Conservation (phyloP, 2,113 vertebrate species). For the Tretioscincus oriximinensis region DNA sequence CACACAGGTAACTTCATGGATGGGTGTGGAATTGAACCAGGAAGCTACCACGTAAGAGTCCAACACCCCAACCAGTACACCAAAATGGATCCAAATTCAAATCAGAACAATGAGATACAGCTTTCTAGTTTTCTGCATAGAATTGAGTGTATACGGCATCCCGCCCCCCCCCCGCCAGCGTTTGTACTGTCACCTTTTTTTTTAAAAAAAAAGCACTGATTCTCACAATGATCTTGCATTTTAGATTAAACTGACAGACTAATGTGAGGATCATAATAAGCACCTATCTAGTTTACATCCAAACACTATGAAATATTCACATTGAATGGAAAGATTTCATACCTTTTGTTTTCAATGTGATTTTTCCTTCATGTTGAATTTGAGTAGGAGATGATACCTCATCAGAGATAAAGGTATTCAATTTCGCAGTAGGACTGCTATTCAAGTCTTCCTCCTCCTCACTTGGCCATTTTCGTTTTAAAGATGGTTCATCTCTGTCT, state of each 20-base stretch:
- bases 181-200: too few relatives aligned
- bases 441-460: conserved; percentile 48
- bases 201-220: too few relatives aligned
- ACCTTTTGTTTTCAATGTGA: conserved; percentile 29
- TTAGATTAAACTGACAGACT: not conserved
- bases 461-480: conserved; percentile 79
- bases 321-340: not conserved
- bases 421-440: conserved; percentile 43
- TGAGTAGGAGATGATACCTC: conserved; percentile 29
- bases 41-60: too few relatives aligned
- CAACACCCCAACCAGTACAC: too few relatives aligned
- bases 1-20: too few relatives aligned
- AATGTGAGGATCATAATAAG: not conserved
- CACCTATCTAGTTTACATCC: not conserved
- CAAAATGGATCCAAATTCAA: too few relatives aligned
- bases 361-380: conserved; percentile 33
- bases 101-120: not conserved
- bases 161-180: too few relatives aligned
- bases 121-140: not conserved
- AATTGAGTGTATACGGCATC: not conserved
- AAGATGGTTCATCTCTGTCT: conserved; percentile 72
- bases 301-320: not conserved
- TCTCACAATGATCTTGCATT: not conserved
- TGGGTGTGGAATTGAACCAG: too few relatives aligned
- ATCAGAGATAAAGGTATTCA: conserved; percentile 26